Conservation (phyloP, 2,797 vertebrate genomes). For the Microcaecilia unicolor region DNA sequence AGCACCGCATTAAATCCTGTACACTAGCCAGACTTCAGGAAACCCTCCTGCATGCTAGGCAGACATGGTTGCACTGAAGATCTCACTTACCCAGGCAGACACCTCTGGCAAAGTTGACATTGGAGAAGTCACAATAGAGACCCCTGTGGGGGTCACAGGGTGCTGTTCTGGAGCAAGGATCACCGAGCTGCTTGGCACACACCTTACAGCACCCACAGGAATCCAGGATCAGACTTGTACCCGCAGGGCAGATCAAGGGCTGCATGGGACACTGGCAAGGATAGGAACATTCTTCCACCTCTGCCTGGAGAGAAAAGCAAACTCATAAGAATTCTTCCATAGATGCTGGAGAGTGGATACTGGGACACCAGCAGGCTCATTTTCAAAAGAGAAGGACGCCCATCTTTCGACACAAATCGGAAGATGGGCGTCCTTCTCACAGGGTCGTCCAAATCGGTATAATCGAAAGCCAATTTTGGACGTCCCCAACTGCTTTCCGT, state of each 20-base stretch:
- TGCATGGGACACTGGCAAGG: constrained; percentile 53
- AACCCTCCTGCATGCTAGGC: too few relatives aligned
- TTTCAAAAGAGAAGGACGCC: too few relatives aligned
- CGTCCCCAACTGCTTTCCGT: too few relatives aligned
- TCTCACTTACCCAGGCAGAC: constrained; percentile 63
- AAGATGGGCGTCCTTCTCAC: too few relatives aligned
- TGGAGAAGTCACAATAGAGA: constrained; percentile 59
- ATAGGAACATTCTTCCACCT: constrained; percentile 37
- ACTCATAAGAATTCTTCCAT: neutral
- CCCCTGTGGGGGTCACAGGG: constrained; percentile 67
- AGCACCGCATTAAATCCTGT: too few relatives aligned
- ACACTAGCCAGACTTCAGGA: too few relatives aligned
- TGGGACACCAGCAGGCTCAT: too few relatives aligned
- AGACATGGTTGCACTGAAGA: too few relatives aligned
- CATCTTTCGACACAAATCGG: too few relatives aligned
- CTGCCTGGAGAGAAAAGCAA: constrained; percentile 38
- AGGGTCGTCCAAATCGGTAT: too few relatives aligned
- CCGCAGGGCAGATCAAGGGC: constrained; percentile 40
- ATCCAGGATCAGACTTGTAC: constrained; percentile 60
- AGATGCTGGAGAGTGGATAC: too few relatives aligned
- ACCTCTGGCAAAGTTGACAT: constrained; percentile 41
- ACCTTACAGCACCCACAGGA: constrained; percentile 69
- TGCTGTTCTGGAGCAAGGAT: constrained; percentile 48
- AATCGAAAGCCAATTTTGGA: too few relatives aligned
- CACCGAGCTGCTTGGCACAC: constrained; percentile 56